phyloP scores from a whole-genome alignment of 2,797 vertebrate genomes.

The Poecile montanus region DNA sequence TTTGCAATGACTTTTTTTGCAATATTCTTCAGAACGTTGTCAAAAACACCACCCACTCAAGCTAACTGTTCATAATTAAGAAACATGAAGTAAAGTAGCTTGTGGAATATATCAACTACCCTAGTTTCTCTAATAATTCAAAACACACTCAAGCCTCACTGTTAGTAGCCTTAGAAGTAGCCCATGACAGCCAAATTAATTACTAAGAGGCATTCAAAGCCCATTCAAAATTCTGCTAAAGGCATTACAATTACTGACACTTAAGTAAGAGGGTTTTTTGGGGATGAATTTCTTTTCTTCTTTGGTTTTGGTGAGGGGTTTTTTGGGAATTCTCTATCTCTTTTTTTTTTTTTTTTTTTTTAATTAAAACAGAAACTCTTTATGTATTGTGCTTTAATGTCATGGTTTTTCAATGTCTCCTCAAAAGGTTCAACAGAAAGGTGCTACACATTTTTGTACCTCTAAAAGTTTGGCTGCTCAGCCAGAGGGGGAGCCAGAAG shows the following conservation, averaged over 20 bases:
- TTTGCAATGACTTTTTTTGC: background rate
- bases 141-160: background rate
- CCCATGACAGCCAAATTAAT: background rate
- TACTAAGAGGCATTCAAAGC: background rate
- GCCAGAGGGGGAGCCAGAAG: background rate
- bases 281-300: background rate
- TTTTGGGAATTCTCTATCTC: background rate
- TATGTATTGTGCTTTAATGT: background rate
- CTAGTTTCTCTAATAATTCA: background rate
- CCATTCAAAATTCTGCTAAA: background rate
- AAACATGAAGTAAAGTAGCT: background rate
- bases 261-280: background rate
- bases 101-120: background rate
- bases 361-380: background rate
- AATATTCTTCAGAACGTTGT: constrained; percentile 16
- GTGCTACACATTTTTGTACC: background rate
- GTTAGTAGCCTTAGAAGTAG: background rate
- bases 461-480: background rate
- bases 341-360: background rate
- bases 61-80: background rate
- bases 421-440: background rate
- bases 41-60: background rate
- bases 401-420: background rate
- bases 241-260: background rate
- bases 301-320: fast-evolving